Evolutionary conservation across 2,113 vertebrate genomes (phyloP).

Genomic region (Vanacampus margaritifer): DNA sequence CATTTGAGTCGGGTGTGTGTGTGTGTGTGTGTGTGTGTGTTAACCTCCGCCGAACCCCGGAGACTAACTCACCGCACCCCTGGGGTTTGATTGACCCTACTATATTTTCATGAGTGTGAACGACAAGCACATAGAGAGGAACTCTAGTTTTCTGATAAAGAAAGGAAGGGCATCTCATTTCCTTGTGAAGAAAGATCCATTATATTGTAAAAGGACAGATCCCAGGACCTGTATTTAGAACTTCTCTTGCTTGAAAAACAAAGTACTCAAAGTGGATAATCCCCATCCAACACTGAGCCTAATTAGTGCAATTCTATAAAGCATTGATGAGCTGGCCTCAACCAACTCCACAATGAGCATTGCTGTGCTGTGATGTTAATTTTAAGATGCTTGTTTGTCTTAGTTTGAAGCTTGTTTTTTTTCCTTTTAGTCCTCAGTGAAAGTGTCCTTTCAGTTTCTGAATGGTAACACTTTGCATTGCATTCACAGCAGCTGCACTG

Average conservation of each 20-base stretch:
- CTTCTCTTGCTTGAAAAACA: conserved; percentile 38
- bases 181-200: conserved; percentile 36
- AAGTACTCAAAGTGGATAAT: conserved; percentile 26
- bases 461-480: conserved; percentile 25
- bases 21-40: too few species aligned
- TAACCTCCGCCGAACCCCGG: too few species aligned
- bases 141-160: conserved; percentile 42
- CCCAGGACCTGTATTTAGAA: conserved; percentile 52
- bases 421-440: conserved; percentile 17
- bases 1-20: too few species aligned
- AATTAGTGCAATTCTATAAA: conserved; percentile 34
- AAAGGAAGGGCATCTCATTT: conserved; percentile 43
- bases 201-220: conserved; percentile 42
- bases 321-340: conserved; percentile 35
- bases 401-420: conserved; percentile 13
- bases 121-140: not conserved
- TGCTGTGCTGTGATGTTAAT: conserved; percentile 41
- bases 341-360: conserved; percentile 17
- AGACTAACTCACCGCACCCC: too few species aligned
- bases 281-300: conserved; percentile 31
- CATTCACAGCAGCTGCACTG: not conserved
- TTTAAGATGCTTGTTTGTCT: conserved; percentile 16
- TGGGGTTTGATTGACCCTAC: too few species aligned
- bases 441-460: conserved; percentile 13
- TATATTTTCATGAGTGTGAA: not conserved